A percentile compares a stretch with the other conserved stretches of the same genome.
phyloP scores from a whole-genome alignment of 2,113 vertebrate genomes.

The Rhinichthys klamathensis region DNA sequence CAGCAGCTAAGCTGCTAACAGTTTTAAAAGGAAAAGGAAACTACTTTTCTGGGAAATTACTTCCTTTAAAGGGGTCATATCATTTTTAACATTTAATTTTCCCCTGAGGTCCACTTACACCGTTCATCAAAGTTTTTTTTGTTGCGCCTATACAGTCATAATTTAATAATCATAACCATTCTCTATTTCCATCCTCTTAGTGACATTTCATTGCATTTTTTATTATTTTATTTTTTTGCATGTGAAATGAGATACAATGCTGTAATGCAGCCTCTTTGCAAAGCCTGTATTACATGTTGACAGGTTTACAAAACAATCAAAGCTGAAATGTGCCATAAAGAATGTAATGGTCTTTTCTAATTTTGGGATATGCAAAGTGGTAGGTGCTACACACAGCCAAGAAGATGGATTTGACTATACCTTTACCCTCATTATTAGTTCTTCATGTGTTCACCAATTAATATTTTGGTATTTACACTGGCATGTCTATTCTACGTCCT shows the following conservation, averaged over 20 bases:
- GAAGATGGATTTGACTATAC: not conserved
- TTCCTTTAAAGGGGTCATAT: constrained; percentile 3
- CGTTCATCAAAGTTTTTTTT: not conserved
- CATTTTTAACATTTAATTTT: not conserved
- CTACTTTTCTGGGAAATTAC: not conserved
- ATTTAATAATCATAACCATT: not conserved
- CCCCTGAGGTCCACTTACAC: not conserved
- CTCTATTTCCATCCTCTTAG: not conserved
- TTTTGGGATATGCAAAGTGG: not conserved
- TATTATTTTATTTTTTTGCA: not conserved
- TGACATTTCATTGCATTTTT: not conserved
- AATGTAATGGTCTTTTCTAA: not conserved
- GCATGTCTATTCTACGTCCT: not conserved
- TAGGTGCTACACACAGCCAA: not conserved
- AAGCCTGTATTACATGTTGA: not conserved
- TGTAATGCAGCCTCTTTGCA: not conserved
- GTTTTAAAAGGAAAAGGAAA: not conserved
- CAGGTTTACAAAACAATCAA: not conserved
- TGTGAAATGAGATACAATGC: not conserved
- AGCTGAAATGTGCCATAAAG: not conserved
- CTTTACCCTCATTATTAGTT: not conserved
- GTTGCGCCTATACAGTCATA: not conserved
- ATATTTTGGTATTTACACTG: not conserved
- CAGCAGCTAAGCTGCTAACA: constrained; percentile 6
- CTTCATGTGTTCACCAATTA: not conserved